Percentiles rank a stretch among this genome's conserved stretches.
Evolutionary conservation across 2,113 vertebrate genomes (phyloP).

Genomic region (Sinosuthora webbiana): DNA sequence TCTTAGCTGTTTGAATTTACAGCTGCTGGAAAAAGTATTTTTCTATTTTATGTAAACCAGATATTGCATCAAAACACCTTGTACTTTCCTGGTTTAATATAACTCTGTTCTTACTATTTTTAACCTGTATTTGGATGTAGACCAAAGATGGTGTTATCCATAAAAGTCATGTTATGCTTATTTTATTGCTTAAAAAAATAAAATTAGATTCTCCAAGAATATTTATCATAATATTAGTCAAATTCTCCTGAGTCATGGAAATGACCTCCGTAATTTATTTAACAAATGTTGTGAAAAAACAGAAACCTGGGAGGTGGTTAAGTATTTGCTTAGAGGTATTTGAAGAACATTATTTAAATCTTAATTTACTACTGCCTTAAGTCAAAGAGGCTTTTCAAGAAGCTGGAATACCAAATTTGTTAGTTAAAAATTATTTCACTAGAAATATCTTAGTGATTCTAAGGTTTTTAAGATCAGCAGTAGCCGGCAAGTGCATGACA

Average conservation of each 20-base stretch:
- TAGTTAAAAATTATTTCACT: neutral
- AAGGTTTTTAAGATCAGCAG: neutral
- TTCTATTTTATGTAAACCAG: neutral
- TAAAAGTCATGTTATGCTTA: neutral
- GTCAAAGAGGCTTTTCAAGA: neutral
- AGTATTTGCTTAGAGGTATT: neutral
- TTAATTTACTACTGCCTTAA: neutral
- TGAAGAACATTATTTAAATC: neutral
- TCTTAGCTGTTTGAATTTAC: neutral
- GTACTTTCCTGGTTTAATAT: constrained; percentile 27
- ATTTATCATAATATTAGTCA: neutral
- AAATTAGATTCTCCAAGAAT: neutral
- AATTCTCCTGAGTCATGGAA: neutral
- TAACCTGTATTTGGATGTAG: constrained; percentile 8
- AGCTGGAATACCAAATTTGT: neutral
- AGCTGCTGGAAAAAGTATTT: neutral
- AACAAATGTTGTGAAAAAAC: neutral
- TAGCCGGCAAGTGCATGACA: neutral
- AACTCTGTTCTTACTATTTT: constrained; percentile 38
- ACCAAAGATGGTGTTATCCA: constrained; percentile 4
- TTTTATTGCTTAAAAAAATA: neutral
- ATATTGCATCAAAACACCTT: constrained; percentile 35
- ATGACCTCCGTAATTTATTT: neutral
- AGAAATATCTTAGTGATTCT: no score
- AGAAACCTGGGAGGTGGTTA: neutral